Evolutionary conservation across 2,113 vertebrate species (phyloP).

Genomic region (Nerophis lumbriciformis): DNA sequence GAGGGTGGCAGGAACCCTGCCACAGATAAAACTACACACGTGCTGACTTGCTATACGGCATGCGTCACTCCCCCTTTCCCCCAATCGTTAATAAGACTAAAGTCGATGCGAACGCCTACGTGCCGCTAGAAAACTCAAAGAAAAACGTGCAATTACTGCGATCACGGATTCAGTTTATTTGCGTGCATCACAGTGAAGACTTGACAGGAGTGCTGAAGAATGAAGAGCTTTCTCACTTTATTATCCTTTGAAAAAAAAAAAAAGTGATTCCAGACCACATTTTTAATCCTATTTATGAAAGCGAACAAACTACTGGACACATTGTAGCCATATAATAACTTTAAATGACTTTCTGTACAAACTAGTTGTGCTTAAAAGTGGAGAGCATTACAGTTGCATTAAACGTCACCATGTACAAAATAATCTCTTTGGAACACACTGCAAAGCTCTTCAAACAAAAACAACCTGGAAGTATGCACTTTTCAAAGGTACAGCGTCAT

Average conservation of each 20-base stretch:
- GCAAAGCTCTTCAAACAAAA: conserved; percentile 29
- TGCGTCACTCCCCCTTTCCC: too few relatives aligned
- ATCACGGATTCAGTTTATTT: conserved; percentile 41
- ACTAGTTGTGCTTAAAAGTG: conserved; percentile 54
- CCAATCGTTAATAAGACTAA: too few relatives aligned
- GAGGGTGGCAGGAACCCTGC: too few relatives aligned
- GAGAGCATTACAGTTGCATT: conserved; percentile 13
- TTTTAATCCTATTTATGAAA: background rate
- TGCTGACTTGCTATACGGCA: too few relatives aligned
- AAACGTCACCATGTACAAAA: conserved; percentile 20
- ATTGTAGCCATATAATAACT: conserved; percentile 25
- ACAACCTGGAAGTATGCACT: conserved; percentile 9
- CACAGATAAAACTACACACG: too few relatives aligned
- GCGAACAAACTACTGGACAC: conserved; percentile 10
- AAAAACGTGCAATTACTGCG: too few relatives aligned
- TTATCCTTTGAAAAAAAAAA: background rate
- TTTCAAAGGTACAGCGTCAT: conserved; percentile 17
- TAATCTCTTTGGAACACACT: conserved; percentile 26
- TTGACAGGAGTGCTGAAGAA: conserved; percentile 72
- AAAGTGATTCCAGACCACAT: conserved; percentile 3
- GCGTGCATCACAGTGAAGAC: conserved; percentile 68
- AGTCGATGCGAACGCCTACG: too few relatives aligned
- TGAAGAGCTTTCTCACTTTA: conserved; percentile 12
- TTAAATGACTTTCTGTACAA: conserved; percentile 37
- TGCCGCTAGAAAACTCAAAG: too few relatives aligned